Conservation (phyloP, 2,797 vertebrate species). For the Emys orbicularis region DNA sequence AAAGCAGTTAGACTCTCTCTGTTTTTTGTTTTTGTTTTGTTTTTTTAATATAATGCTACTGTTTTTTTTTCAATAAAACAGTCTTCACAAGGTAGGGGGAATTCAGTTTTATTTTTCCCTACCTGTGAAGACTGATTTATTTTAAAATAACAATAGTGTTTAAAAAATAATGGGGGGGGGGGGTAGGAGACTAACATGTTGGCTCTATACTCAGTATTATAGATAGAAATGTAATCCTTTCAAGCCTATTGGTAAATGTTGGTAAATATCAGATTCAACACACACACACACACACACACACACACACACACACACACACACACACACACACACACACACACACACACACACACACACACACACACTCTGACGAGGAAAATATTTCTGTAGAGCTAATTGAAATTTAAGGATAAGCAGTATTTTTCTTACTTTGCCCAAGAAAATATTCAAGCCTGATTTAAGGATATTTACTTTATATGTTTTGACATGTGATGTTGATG, state of each 20-base stretch:
- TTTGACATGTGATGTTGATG: background rate
- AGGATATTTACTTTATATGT: background rate
- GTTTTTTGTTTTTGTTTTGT: background rate
- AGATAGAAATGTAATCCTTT: too few relatives aligned
- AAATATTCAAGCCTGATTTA: background rate
- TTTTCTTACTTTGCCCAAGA: background rate
- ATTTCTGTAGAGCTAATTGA: background rate
- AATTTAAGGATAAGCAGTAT: background rate
- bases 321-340: too few relatives aligned
- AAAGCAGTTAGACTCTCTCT: background rate
- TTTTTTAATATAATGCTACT: background rate
- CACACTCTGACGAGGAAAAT: background rate
- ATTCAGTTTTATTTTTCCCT: background rate
- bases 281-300: too few relatives aligned
- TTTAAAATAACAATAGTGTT: background rate
- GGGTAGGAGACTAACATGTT: background rate
- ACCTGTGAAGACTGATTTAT: background rate
- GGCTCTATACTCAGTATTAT: background rate
- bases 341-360: too few relatives aligned
- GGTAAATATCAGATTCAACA: background rate
- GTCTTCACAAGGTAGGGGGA: background rate
- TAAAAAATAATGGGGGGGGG: background rate
- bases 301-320: too few relatives aligned
- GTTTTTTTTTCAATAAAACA: background rate
- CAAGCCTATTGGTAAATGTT: background rate